Percentiles rank a stretch among this genome's conserved stretches.
These are phyloP conservation scores for Karalla daura DNA, from an alignment of 2,797 vertebrate species.

Conservation along the genomic window DNA sequence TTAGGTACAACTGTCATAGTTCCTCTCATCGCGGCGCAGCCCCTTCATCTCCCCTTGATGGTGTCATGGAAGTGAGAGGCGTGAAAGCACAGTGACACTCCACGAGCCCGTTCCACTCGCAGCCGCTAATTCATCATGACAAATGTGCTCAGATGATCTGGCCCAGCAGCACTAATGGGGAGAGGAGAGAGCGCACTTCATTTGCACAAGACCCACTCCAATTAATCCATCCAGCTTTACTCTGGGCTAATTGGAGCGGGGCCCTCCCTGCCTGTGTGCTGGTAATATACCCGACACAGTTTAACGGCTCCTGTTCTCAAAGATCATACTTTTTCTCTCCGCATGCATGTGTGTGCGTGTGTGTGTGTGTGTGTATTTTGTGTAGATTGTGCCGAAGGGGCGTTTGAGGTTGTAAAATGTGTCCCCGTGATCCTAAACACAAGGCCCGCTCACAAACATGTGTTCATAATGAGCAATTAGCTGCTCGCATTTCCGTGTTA, in stretches of 20 bases:
- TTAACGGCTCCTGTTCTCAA: conserved; percentile 73
- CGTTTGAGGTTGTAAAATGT: conserved; percentile 64
- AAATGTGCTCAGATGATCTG: conserved; percentile 85
- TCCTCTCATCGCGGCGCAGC: conserved; percentile 72
- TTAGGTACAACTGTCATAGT: conserved; percentile 84
- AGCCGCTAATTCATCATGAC: conserved; percentile 85
- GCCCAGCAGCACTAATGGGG: conserved; percentile 82
- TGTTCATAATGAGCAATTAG: conserved; percentile 59
- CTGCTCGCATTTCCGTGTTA: conserved; percentile 48
- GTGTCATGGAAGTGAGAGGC: conserved; percentile 82
- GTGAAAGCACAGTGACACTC: conserved; percentile 83
- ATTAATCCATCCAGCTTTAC: conserved; percentile 84
- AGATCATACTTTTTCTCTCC: conserved; percentile 67
- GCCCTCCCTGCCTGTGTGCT: conserved; percentile 78
- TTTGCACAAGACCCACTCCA: conserved; percentile 83
- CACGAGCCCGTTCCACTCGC: conserved; percentile 79
- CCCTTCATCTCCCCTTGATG: conserved; percentile 83
- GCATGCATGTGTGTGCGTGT: neutral
- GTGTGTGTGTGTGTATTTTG: conserved; percentile 23
- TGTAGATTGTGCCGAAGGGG: conserved; percentile 56
- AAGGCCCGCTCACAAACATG: conserved; percentile 55
- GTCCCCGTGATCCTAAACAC: conserved; percentile 50
- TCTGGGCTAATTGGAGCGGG: conserved; percentile 82
- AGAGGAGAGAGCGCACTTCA: conserved; percentile 79
- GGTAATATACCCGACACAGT: conserved; percentile 78